These are phyloP conservation scores for Vulpes vulpes DNA, from an alignment of 2,113 vertebrate species.

Conservation along the genomic window DNA sequence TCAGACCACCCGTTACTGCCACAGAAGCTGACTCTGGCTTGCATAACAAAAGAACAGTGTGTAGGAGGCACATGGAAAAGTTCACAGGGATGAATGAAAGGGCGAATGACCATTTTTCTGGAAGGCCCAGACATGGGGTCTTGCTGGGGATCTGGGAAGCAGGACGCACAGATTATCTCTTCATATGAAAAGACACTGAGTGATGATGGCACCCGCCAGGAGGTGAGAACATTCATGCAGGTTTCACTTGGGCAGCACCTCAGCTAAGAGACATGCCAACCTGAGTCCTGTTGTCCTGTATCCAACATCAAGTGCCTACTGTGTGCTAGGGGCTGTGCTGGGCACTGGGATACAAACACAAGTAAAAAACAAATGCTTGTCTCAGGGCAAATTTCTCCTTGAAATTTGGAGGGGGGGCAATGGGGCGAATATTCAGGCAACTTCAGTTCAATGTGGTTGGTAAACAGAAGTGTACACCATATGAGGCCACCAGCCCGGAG, in stretches of 20 bases:
- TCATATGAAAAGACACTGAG: not conserved
- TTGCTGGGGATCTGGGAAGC: not conserved
- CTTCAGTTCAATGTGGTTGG: not conserved
- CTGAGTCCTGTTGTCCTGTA: not conserved
- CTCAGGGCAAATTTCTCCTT: not conserved
- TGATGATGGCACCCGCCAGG: not conserved
- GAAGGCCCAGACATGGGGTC: not conserved
- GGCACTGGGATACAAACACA: not conserved
- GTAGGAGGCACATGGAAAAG: too few species aligned
- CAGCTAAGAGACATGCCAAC: not conserved
- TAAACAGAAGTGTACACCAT: rapidly evolving
- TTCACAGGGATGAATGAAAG: not conserved
- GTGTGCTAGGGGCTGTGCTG: not conserved
- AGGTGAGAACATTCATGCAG: not conserved
- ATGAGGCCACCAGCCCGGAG: too few species aligned
- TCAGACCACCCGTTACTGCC: not conserved
- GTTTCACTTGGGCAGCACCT: not conserved
- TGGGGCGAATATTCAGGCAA: too few species aligned
- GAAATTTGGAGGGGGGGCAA: not conserved
- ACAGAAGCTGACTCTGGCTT: not conserved
- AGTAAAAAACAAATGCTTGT: not conserved
- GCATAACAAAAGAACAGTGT: rapidly evolving
- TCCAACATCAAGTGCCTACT: not conserved
- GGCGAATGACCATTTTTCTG: not conserved
- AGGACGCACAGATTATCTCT: not conserved